phyloP scores from a whole-genome alignment of 2,888 invertebrate species.

The Leucania comma region DNA sequence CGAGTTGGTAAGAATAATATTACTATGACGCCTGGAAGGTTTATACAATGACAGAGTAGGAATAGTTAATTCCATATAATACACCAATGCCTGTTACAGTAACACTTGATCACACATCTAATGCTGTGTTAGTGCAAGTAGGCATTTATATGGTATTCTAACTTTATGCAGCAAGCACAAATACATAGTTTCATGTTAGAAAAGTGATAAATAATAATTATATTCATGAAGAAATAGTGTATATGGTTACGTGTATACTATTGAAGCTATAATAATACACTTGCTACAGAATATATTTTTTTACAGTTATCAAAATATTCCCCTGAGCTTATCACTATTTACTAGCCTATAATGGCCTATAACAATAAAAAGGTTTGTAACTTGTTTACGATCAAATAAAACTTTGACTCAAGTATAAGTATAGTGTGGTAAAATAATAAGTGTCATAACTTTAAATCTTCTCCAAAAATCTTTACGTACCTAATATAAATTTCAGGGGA shows the following conservation, averaged over 20 bases:
- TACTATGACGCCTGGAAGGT: conserved; percentile 40
- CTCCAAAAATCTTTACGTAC: conserved; percentile 10
- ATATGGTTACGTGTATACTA: conserved; percentile 12
- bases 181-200: conserved; percentile 7
- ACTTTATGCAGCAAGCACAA: conserved; percentile 15
- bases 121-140: background rate
- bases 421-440: background rate
- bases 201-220: conserved; percentile 10
- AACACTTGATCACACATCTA: background rate
- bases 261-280: background rate
- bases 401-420: conserved; percentile 4
- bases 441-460: background rate
- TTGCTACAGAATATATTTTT: conserved; percentile 9
- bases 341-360: conserved; percentile 11
- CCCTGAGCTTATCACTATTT: conserved; percentile 24
- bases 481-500: conserved; percentile 5
- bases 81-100: background rate
- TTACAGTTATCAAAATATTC: conserved; percentile 17
- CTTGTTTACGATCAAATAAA: conserved; percentile 12
- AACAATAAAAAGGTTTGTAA: conserved; percentile 14
- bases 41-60: conserved; percentile 37
- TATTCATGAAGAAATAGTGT: conserved; percentile 3
- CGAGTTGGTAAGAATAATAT: conserved; percentile 18
- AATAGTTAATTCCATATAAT: conserved; percentile 10
- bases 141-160: conserved; percentile 1